These are phyloP conservation scores for Ectemnius continuus DNA, from an alignment of 2,888 invertebrate genomes.

Conservation along the genomic window DNA sequence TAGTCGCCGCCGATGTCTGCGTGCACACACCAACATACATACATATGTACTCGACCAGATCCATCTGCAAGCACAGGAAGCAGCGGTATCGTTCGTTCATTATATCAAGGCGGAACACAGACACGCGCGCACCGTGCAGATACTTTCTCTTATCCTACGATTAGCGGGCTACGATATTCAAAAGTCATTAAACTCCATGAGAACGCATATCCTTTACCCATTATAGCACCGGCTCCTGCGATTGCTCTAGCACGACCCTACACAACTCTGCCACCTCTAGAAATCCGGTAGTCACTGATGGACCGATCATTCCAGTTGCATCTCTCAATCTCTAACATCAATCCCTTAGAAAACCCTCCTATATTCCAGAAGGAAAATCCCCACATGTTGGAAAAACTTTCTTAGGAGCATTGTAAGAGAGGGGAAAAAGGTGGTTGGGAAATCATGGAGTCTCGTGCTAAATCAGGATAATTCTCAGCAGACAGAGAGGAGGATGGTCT, in stretches of 20 bases:
- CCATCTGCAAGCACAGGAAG: slow-evolving; percentile 19
- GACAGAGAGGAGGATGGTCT: slow-evolving; percentile 41
- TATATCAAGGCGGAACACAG: slow-evolving; percentile 30
- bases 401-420: background rate
- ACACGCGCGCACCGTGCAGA: slow-evolving; percentile 15
- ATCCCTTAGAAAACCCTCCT: too few relatives aligned
- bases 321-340: background rate
- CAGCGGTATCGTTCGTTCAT: slow-evolving; percentile 22
- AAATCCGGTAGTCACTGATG: background rate
- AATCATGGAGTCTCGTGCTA: background rate
- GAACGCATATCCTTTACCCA: slow-evolving; percentile 35
- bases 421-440: too few relatives aligned
- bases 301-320: background rate
- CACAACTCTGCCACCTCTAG: background rate
- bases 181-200: slow-evolving; percentile 54
- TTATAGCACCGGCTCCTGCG: background rate
- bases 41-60: slow-evolving; percentile 13
- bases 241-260: slow-evolving; percentile 2
- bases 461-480: slow-evolving; percentile 44
- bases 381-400: background rate
- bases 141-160: slow-evolving; percentile 56
- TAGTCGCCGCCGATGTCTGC: too few relatives aligned
- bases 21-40: background rate
- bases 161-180: slow-evolving; percentile 47
- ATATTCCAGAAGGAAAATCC: too few relatives aligned